Percentiles rank a stretch among this genome's conserved stretches.
Evolutionary conservation across 2,888 invertebrate species (phyloP).

Genomic region (Oscheius myriophilus): DNA sequence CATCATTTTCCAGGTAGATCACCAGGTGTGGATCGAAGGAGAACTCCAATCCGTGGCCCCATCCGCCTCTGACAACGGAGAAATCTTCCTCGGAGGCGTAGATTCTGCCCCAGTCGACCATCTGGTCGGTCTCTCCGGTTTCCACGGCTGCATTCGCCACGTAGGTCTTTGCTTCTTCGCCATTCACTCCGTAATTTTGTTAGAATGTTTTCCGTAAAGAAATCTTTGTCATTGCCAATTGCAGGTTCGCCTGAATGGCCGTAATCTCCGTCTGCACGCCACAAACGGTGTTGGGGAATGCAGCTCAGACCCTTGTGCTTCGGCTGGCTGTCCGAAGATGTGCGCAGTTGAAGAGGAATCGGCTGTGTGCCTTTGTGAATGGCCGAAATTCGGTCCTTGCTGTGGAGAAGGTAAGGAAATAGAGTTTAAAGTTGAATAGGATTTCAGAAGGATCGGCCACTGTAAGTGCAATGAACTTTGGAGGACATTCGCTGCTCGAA

Average conservation of each 20-base stretch:
- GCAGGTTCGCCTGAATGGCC: slow-evolving; percentile 46
- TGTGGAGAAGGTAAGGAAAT: slow-evolving; percentile 25
- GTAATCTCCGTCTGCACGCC: slow-evolving; percentile 31
- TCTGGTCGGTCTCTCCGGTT: slow-evolving; percentile 28
- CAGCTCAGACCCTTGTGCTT: slow-evolving; percentile 48
- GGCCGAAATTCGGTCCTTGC: slow-evolving; percentile 39
- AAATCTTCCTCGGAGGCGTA: slow-evolving; percentile 7
- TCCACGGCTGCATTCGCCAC: slow-evolving; percentile 44
- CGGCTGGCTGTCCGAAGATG: slow-evolving; percentile 38
- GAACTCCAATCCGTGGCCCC: slow-evolving; percentile 33
- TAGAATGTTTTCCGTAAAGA: neutral
- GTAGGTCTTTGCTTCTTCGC: slow-evolving; percentile 8
- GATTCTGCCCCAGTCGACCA: slow-evolving; percentile 15
- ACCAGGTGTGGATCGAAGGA: slow-evolving; percentile 50
- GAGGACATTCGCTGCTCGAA: slow-evolving; percentile 46
- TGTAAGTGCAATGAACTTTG: slow-evolving; percentile 45
- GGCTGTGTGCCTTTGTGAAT: slow-evolving; percentile 46
- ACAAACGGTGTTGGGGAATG: slow-evolving; percentile 42
- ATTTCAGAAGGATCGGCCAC: slow-evolving; percentile 17
- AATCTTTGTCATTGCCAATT: neutral
- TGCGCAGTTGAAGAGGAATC: slow-evolving; percentile 41
- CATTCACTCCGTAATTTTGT: neutral
- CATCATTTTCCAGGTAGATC: slow-evolving; percentile 34
- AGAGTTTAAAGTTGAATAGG: neutral
- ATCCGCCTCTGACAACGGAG: slow-evolving; percentile 26